Evolutionary conservation across 2,888 invertebrate genomes (phyloP).

Genomic region (Drosophila atroscutellata): DNA sequence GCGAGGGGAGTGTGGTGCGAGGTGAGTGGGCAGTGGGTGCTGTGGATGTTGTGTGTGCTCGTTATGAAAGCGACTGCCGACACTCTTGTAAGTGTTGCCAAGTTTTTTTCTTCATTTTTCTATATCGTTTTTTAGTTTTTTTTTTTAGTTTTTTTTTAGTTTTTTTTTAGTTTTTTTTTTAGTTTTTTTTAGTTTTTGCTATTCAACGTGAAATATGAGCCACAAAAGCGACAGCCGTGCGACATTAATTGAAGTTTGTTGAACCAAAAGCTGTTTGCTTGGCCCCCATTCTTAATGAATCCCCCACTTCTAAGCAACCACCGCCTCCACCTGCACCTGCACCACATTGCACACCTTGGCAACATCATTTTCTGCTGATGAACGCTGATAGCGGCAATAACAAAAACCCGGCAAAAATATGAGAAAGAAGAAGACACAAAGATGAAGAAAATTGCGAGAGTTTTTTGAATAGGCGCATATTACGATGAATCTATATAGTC

Average conservation of each 20-base stretch:
- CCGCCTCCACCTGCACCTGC: background rate
- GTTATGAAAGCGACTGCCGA: constrained; percentile 57
- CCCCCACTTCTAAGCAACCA: background rate
- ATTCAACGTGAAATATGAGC: constrained; percentile 55
- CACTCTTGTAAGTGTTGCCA: constrained; percentile 73
- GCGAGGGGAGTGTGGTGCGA: constrained; percentile 1
- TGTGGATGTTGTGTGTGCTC: constrained; percentile 41
- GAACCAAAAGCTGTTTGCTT: constrained; percentile 76
- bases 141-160: constrained; percentile 3
- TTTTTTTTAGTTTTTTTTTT: constrained; percentile 4
- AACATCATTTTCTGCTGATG: constrained; percentile 23
- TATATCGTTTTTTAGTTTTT: constrained; percentile 4
- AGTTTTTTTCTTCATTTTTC: background rate
- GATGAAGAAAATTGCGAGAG: background rate
- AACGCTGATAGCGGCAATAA: constrained; percentile 19
- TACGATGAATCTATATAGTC: background rate
- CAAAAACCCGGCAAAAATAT: background rate
- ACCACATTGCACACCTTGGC: background rate
- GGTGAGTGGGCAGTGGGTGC: constrained; percentile 5
- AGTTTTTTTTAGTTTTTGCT: constrained; percentile 47
- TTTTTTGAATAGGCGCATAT: background rate
- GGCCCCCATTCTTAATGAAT: constrained; percentile 44
- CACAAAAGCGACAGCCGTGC: constrained; percentile 64
- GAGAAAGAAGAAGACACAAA: background rate
- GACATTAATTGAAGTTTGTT: constrained; percentile 80